phyloP scores from a whole-genome alignment of 1,140 invertebrate genomes.

The Hyles euphorbiae region DNA sequence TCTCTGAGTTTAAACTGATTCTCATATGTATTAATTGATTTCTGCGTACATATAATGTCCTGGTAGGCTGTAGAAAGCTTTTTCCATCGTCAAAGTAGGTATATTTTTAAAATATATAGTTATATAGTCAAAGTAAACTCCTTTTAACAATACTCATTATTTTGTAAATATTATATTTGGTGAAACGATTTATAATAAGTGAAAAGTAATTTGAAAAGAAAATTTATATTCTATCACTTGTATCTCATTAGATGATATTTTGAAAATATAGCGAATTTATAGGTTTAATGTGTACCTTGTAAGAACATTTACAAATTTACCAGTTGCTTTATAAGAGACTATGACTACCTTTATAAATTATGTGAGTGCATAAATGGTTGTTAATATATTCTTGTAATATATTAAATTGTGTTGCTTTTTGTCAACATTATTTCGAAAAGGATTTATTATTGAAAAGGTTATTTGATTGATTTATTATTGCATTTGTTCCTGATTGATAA shows the following conservation, averaged over 20 bases:
- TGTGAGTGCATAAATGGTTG: slow-evolving; percentile 64
- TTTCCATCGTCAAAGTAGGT: neutral
- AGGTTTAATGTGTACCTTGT: slow-evolving; percentile 54
- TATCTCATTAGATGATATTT: slow-evolving; percentile 74
- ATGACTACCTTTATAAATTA: slow-evolving; percentile 65
- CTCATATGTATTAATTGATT: no score
- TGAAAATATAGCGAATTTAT: slow-evolving; percentile 73
- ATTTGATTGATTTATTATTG: slow-evolving; percentile 69
- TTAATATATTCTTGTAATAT: slow-evolving; percentile 72
- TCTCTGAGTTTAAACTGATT: no score
- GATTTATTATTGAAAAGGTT: slow-evolving; percentile 41
- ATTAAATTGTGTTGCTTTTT: slow-evolving; percentile 62
- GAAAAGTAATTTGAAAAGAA: slow-evolving; percentile 53
- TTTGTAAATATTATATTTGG: slow-evolving; percentile 55
- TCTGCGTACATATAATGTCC: no score
- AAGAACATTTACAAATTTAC: slow-evolving; percentile 69
- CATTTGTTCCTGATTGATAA: slow-evolving; percentile 75
- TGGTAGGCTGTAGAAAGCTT: no score
- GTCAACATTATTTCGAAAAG: slow-evolving; percentile 55
- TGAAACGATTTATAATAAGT: slow-evolving; percentile 34
- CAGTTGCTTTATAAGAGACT: slow-evolving; percentile 64
- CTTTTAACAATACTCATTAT: slow-evolving; percentile 68
- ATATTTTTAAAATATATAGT: slow-evolving; percentile 12
- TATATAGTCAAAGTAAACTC: slow-evolving; percentile 45
- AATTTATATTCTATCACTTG: slow-evolving; percentile 67